Percentiles rank a stretch among this genome's conserved stretches.
Conservation (phyloP, 2,797 vertebrate genomes). For the Nyctibius grandis region DNA sequence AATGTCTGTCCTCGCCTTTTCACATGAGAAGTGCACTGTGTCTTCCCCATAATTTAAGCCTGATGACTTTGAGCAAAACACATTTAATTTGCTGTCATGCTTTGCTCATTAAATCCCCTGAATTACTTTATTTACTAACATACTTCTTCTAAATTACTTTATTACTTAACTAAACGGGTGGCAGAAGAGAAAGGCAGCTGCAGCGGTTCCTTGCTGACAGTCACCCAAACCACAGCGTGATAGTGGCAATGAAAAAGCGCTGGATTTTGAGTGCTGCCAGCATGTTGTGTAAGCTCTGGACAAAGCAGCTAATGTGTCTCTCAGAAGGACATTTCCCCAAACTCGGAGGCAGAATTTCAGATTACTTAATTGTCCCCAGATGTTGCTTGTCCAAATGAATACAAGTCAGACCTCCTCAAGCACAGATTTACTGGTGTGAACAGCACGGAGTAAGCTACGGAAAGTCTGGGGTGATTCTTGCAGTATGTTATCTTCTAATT, state of each 20-base stretch:
- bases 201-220: background rate
- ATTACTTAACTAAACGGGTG: background rate
- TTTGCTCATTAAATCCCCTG: constrained; percentile 3
- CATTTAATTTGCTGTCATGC: background rate
- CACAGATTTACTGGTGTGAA: background rate
- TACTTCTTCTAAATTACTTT: constrained; percentile 18
- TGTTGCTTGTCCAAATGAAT: background rate
- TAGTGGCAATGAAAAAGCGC: background rate
- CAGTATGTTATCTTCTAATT: background rate
- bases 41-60: background rate
- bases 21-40: background rate
- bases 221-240: background rate
- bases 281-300: background rate
- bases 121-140: constrained; percentile 33
- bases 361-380: background rate
- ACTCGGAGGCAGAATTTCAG: background rate
- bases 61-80: background rate
- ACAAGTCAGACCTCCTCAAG: background rate
- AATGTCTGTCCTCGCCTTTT: background rate
- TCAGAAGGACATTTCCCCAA: background rate
- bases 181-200: background rate
- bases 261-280: background rate
- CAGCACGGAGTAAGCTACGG: background rate
- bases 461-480: background rate
- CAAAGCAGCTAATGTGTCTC: background rate